Evolutionary conservation across 1,140 invertebrate species (phyloP).

Genomic region (Neodiprion pinetum): DNA sequence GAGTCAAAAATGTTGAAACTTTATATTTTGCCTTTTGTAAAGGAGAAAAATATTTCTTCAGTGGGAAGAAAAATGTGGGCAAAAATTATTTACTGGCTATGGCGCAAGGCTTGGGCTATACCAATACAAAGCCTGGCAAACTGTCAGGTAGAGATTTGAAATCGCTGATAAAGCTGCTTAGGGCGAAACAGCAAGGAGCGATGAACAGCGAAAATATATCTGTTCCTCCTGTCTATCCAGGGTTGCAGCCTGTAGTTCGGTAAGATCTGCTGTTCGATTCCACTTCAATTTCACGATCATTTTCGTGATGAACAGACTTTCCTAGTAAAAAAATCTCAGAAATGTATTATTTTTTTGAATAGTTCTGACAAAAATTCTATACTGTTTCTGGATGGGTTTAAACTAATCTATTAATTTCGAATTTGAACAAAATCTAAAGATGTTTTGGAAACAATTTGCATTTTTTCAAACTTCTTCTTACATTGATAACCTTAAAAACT

Average conservation of each 20-base stretch:
- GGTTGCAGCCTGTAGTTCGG: conserved; percentile 29
- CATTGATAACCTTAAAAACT: too few relatives aligned
- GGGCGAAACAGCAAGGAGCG: conserved; percentile 35
- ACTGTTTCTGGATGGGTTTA: too few relatives aligned
- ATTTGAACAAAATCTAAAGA: too few relatives aligned
- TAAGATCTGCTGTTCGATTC: conserved; percentile 17
- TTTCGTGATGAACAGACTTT: too few relatives aligned
- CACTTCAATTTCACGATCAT: too few relatives aligned
- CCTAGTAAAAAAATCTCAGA: too few relatives aligned
- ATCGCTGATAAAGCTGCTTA: conserved; percentile 45
- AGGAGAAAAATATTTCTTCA: conserved; percentile 47
- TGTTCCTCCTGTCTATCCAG: conserved; percentile 21
- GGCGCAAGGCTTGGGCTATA: conserved; percentile 37
- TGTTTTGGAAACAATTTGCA: too few relatives aligned
- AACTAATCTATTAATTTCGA: too few relatives aligned
- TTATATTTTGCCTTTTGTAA: conserved; percentile 43
- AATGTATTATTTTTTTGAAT: too few relatives aligned
- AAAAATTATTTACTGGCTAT: conserved; percentile 32
- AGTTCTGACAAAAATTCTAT: too few relatives aligned
- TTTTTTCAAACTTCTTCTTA: too few relatives aligned
- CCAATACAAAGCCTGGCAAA: conserved; percentile 31
- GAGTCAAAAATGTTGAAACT: conserved; percentile 15
- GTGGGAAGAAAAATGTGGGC: conserved; percentile 32
- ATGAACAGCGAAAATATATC: conserved; percentile 20
- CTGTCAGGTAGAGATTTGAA: conserved; percentile 45